phyloP scores from a whole-genome alignment of 2,113 vertebrate species.

The Urocitellus parryii region DNA sequence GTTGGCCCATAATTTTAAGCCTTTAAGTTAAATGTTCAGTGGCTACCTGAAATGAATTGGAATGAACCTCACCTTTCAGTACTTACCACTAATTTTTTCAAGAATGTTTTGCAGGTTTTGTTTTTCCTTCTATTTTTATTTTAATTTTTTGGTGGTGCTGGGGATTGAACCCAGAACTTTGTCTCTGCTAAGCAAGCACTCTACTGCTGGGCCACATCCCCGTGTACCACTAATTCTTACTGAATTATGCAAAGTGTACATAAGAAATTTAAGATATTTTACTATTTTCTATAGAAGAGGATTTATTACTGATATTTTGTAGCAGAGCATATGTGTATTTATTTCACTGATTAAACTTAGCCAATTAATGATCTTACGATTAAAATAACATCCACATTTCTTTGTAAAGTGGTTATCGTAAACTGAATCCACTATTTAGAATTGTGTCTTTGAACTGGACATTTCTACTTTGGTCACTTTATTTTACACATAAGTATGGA shows the following conservation, averaged over 20 bases:
- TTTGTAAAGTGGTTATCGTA: constrained; percentile 62
- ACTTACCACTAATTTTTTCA: neutral
- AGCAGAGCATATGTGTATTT: neutral
- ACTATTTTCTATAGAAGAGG: neutral
- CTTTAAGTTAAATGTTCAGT: neutral
- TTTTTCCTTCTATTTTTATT: no score
- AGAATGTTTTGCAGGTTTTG: no score
- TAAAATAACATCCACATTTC: constrained; percentile 28
- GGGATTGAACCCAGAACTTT: no score
- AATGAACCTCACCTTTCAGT: neutral
- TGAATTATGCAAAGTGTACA: neutral
- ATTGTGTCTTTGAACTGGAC: neutral
- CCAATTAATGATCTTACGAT: neutral
- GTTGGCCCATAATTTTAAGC: neutral
- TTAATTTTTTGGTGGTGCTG: no score
- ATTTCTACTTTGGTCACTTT: constrained; percentile 26
- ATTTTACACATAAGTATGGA: constrained; percentile 37
- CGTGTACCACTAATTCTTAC: neutral
- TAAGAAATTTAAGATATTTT: constrained; percentile 39
- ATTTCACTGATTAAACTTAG: neutral
- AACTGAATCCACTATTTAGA: neutral
- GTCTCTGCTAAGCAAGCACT: no score
- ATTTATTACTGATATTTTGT: neutral
- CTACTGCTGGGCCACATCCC: no score
- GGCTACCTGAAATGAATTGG: neutral